Evolutionary conservation across 2,113 vertebrate genomes (phyloP), one percentile per base, ranked within the genome.

Genomic region (Rostratula benghalensis): DNA sequence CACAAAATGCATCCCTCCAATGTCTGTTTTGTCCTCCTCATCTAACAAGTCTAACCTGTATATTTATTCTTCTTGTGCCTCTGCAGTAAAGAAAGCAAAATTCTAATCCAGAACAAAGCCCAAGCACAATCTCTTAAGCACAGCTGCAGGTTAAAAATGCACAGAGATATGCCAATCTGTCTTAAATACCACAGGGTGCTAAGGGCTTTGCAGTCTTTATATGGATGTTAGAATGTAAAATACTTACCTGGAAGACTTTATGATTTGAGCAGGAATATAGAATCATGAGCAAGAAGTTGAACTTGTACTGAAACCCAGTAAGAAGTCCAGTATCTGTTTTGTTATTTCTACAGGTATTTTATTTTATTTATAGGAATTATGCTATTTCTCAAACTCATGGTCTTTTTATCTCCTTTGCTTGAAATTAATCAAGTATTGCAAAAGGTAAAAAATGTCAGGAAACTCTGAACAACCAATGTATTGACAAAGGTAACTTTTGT

Each of bases 41-140:
- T 71, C 69, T 67, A 81, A 50, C 31, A 79, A 51, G 35, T 48
- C 35, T 90, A 93, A 92, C 91, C 60, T 69, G 39, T 64, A 15
- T 74, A 79, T 90, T 91, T 93, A 93, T 93, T 90, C 56, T 92
- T 57, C 24, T 89, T 51, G 10, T 78, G 46, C n/a, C 30, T 92
- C 46, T 39, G 39, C 48, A 81, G 43, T 48, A 64, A 90, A 90
- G 87, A 90, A 81, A 51, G 3, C 9, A 28, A 53, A 80, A 81
- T n/a, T 46, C 73, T 75, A 41, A 83, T 81, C 23, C 33, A 68
- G 90, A 93, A 39, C 30, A 87, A 83, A 86, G 35, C 82, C 86
- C 39, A 70, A 78, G 33, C 27, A 50, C 41, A 70, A 86, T 67
- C 56, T 93, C 75, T 93, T 80, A 93, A 86, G 80, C 51, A 92